Conservation (phyloP, 2,797 vertebrate genomes). For the Fringilla coelebs region DNA sequence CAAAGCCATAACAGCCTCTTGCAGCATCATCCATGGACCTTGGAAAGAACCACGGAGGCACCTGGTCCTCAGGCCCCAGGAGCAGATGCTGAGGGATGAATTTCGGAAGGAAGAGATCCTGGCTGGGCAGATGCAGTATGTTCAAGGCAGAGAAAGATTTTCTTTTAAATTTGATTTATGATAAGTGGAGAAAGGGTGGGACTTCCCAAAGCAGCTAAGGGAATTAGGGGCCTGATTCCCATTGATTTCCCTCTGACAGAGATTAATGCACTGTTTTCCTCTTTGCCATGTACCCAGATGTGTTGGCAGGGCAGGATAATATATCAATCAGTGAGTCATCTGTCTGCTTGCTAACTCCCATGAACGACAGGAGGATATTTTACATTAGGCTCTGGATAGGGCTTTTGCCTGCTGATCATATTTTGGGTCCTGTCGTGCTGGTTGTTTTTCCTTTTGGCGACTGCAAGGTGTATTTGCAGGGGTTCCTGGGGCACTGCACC, state of each 20-base stretch:
- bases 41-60: rapidly evolving
- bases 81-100: not conserved
- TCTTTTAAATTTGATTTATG: slow-evolving; percentile 57
- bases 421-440: not conserved
- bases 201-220: slow-evolving; percentile 61
- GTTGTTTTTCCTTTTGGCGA: not conserved
- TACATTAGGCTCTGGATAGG: not conserved
- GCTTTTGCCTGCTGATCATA: not conserved
- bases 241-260: slow-evolving; percentile 67
- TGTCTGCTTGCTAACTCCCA: slow-evolving; percentile 3
- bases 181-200: slow-evolving; percentile 23
- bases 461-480: not conserved
- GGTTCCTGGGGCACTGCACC: not conserved
- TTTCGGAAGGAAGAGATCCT: not conserved
- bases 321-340: slow-evolving; percentile 60
- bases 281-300: slow-evolving; percentile 43
- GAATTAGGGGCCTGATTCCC: slow-evolving; percentile 61
- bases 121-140: not conserved
- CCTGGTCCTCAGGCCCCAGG: not conserved
- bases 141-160: not conserved
- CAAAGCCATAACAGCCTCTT: not conserved
- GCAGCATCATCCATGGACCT: not conserved
- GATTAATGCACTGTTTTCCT: slow-evolving; percentile 62
- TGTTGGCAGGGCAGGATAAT: slow-evolving; percentile 55
- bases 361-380: not conserved